Evolutionary conservation across 2,888 invertebrate species (phyloP).

Genomic region (Mantis religiosa): DNA sequence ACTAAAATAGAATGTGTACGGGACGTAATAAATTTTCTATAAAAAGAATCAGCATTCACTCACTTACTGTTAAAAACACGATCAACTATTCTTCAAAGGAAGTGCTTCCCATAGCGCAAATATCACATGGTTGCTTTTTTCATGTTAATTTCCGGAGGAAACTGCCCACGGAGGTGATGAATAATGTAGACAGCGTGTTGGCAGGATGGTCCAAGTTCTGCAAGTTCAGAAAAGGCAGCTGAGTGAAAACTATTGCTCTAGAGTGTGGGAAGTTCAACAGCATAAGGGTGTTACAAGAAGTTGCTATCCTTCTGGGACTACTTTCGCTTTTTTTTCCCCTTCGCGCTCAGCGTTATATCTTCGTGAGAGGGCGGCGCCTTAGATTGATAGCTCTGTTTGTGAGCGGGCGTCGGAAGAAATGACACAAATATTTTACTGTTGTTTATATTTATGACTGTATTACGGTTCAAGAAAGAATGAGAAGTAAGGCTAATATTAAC

Average conservation of each 20-base stretch:
- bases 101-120: neutral
- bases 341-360: neutral
- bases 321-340: neutral
- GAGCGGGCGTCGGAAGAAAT: no score
- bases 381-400: neutral
- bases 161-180: neutral
- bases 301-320: neutral
- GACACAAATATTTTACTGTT: no score
- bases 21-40: neutral
- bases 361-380: neutral
- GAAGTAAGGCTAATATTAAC: no score
- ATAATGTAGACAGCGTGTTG: neutral
- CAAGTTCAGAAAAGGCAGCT: neutral
- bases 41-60: no score
- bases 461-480: no score
- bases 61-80: neutral
- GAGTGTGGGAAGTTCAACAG: neutral
- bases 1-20: neutral
- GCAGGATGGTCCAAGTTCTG: neutral
- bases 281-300: neutral
- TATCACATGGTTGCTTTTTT: neutral
- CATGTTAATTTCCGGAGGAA: neutral
- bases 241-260: neutral
- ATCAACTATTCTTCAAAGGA: no score
- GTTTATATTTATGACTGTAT: no score